A percentile compares a stretch with the other conserved stretches of the same genome.
Evolutionary conservation across 1,140 invertebrate species (phyloP).

Genomic region (Aradophagus sp.): DNA sequence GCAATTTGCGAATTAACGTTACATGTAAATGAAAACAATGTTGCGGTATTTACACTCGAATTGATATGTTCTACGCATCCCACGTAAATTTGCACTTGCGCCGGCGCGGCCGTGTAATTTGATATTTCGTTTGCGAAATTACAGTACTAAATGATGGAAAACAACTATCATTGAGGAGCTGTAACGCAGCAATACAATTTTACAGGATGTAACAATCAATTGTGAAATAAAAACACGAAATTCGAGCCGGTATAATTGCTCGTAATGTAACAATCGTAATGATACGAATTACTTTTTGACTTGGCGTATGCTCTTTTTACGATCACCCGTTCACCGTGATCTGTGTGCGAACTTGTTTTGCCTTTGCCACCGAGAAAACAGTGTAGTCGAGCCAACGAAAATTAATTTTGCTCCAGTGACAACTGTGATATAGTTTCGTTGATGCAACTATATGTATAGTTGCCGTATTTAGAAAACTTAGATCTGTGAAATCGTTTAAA

Average conservation of each 20-base stretch:
- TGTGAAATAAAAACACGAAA: constrained; percentile 47
- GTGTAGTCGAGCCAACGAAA: no score
- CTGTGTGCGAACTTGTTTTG: no score
- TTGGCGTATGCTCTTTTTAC: no score
- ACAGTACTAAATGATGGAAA: constrained; percentile 50
- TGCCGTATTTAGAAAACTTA: no score
- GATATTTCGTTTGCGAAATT: constrained; percentile 46
- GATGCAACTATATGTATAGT: no score
- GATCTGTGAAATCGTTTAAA: no score
- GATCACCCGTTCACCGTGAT: no score
- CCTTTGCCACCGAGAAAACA: no score
- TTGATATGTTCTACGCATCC: constrained; percentile 43
- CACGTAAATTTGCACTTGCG: constrained; percentile 44
- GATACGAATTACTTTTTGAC: constrained; percentile 20
- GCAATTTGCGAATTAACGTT: constrained; percentile 12
- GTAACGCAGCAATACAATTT: constrained; percentile 45
- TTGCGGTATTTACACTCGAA: constrained; percentile 30
- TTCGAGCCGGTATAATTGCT: constrained; percentile 25
- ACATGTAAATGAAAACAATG: constrained; percentile 46
- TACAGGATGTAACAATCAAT: constrained; percentile 40
- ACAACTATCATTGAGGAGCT: constrained; percentile 42
- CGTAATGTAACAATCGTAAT: constrained; percentile 25
- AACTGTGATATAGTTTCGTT: no score
- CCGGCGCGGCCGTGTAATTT: constrained; percentile 36
- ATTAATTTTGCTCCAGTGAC: no score